A percentile compares a stretch with the other conserved stretches of the same genome.
Conservation (phyloP, 2,797 vertebrate genomes). For the Enteromius thamalakanensis region DNA sequence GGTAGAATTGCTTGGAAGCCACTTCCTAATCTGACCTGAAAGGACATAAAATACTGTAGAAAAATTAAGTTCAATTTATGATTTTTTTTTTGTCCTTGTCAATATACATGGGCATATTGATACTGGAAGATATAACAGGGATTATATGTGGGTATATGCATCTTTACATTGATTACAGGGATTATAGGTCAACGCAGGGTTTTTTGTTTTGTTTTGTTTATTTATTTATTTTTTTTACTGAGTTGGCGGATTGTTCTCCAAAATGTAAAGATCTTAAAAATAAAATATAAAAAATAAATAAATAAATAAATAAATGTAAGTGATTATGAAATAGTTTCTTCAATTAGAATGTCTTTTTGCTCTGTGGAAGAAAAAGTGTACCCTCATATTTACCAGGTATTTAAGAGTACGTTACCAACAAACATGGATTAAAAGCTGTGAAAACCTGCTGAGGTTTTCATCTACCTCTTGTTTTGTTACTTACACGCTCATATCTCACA, state of each 20-base stretch:
- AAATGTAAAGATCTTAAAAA: too few relatives aligned
- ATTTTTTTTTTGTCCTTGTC: neutral
- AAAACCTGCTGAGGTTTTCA: neutral
- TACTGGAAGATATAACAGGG: neutral
- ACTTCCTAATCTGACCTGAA: neutral
- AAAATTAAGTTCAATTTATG: neutral
- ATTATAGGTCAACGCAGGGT: too few relatives aligned
- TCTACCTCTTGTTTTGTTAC: constrained; percentile 13
- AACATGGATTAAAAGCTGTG: neutral
- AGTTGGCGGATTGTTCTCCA: too few relatives aligned
- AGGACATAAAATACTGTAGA: neutral
- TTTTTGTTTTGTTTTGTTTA: too few relatives aligned
- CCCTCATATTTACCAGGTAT: neutral
- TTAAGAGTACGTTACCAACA: neutral
- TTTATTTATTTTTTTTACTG: too few relatives aligned
- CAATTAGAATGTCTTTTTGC: neutral
- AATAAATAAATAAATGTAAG: too few relatives aligned
- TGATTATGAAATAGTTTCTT: neutral
- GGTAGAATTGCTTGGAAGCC: neutral
- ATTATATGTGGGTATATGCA: too few relatives aligned
- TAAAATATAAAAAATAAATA: too few relatives aligned
- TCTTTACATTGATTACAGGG: too few relatives aligned
- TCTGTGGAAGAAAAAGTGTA: neutral
- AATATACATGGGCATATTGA: neutral
- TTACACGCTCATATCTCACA: constrained; percentile 4